Evolutionary conservation across 2,888 invertebrate species (phyloP), one percentile per base, ranked within the genome.

Genomic region (Drosophila mayaguana): DNA sequence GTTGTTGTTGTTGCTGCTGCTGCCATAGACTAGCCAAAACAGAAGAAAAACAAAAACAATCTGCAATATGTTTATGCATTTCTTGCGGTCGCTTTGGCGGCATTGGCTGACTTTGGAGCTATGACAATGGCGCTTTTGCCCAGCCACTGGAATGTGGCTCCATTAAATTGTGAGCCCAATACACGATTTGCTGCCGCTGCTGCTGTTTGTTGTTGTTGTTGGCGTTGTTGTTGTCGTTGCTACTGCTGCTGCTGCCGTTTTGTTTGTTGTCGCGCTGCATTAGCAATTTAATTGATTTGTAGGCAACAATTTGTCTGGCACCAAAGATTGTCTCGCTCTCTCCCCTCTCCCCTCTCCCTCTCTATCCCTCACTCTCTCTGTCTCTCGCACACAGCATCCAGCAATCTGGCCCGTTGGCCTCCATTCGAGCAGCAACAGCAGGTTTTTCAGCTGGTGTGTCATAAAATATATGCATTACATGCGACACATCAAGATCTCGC

Each of bases 271-370:
- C 80, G 81, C 79, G 54, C 72, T 80, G 76, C 83, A 80, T 81
- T 84, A 84, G 78, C 80, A 84, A 78, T 84, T 84, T 80, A 80
- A 80, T 84, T 80, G 85, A 86, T 86, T 86, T 86, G 86, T 88
- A 82, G 85, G 89, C 90, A 80, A 84, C 86, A 89, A 89, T 89
- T 86, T 86, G 85, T 86, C 85, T 84, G 73, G 55, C 89, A 84
- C 77, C 71, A 69, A 51, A 55, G 11, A 55, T 48, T 46, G 50
- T 56, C 51, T 28, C 43, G 7, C 53, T 11, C 28, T 4, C 8
- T n/a, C 22, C n/a, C n/a, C n/a, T n/a, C n/a, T n/a, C n/a, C n/a
- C n/a, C n/a, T 56, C 51, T 28, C 43, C 5, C 53, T 11, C 28
- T 4, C 8, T n/a, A 18, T 42, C 9, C 11, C 69, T n/a, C 25